Evolutionary conservation across 1,140 invertebrate genomes (phyloP), one percentile per base, ranked within the genome.

Genomic region (Heliconius himera): DNA sequence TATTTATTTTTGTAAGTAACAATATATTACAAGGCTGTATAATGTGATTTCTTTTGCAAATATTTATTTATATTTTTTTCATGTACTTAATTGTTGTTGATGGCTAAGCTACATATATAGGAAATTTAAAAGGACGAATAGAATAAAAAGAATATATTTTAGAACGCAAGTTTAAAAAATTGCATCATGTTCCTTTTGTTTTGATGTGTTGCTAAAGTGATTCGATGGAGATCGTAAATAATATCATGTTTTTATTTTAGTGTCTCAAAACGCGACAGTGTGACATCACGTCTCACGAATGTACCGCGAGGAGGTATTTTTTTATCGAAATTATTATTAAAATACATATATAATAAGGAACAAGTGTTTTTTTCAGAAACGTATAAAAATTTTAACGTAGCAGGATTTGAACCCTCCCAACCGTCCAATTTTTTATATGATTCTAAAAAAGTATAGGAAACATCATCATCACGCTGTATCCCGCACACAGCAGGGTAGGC

Each of bases 201-300:
- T 77, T 70, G 75, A 74, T 54, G 22, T 71, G 51, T 66, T 81
- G 81, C 85, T 84, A 85, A 80, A 87, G 82, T 83, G 83, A 85
- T 80, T 80, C 81, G 83, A 85, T 84, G 87, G 85, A 84, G 81
- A 83, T 74, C 78, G 84, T 82, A 89, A 90, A 90, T 87, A 90
- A 81, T 86, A 82, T 90, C 89, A 81, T 89, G 84, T 82, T 89
- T 84, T 87, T 91, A 91, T 93, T 91, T 87, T 91, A 90, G 87
- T 80, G 86, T 83, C 81, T 85, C 85, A 86, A 84, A 87, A 89
- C 83, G 85, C 89, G 89, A 91, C 89, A 88, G 87, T 83, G 85
- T 92, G 90, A 92, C 90, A 90, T 91, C 89, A 92, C 84, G 83
- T 86, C 86, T 87, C 83, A 81, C 82, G 81, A 88, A 89, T 89